phyloP scores from a whole-genome alignment of 2,797 vertebrate genomes.

The Chelon auratus region DNA sequence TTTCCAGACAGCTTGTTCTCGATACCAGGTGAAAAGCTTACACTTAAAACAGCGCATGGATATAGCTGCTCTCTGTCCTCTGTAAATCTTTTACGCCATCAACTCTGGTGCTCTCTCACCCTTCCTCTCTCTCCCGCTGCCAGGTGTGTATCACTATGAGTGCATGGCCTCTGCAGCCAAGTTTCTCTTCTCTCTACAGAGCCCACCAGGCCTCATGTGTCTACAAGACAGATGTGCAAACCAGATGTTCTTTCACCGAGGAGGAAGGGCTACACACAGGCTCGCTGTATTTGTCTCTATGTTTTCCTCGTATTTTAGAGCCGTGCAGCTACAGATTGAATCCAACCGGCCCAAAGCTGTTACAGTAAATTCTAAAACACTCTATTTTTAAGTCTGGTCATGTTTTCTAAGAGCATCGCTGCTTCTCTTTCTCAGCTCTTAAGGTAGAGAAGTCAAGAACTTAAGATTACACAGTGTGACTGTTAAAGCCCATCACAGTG shows the following conservation, averaged over 20 bases:
- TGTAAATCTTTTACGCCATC: neutral
- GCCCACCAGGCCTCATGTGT: constrained; percentile 44
- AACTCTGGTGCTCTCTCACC: constrained; percentile 8
- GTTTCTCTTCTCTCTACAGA: constrained; percentile 57
- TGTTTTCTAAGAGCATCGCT: constrained; percentile 30
- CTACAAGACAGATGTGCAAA: constrained; percentile 75
- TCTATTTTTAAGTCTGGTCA: constrained; percentile 16
- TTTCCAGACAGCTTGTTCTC: neutral
- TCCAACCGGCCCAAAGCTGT: constrained; percentile 22
- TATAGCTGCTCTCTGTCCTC: neutral
- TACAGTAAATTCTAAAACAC: constrained; percentile 5
- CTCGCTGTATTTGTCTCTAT: constrained; percentile 38
- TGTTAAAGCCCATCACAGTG: constrained; percentile 5
- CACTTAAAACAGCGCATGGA: neutral
- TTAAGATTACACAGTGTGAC: constrained; percentile 2
- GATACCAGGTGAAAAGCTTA: neutral
- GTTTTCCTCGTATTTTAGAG: constrained; percentile 11
- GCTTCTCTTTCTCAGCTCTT: constrained; percentile 11
- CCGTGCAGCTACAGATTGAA: constrained; percentile 18
- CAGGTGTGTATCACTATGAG: constrained; percentile 45
- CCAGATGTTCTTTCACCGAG: constrained; percentile 72
- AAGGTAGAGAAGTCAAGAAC: constrained; percentile 15
- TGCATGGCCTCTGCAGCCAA: constrained; percentile 35
- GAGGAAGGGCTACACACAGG: constrained; percentile 42
- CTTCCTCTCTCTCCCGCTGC: constrained; percentile 27